These are phyloP conservation scores for Trididemnum nubilum DNA, from an alignment of 23 tunicate genomes.

Conservation along the genomic window DNA sequence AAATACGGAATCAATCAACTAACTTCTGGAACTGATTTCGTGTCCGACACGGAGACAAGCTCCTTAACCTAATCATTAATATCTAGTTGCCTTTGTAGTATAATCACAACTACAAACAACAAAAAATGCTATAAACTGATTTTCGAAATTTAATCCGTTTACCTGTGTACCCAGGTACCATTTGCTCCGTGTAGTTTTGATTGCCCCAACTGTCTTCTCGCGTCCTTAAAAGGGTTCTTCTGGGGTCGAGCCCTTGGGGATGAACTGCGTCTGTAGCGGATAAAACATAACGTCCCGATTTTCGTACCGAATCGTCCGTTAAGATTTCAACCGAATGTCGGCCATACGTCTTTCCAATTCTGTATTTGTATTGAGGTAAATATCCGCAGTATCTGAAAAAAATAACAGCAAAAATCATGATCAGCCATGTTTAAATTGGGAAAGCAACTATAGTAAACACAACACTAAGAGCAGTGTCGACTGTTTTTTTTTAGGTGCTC, in stretches of 20 bases:
- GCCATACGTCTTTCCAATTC: constrained; percentile 94
- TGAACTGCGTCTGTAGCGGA: constrained; percentile 38
- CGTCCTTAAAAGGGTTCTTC: constrained; percentile 35
- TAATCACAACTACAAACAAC: too few species aligned
- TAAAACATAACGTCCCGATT: constrained; percentile 65
- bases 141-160: too few species aligned
- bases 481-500: too few species aligned
- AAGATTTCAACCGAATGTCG: constrained; percentile 88
- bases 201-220: constrained; percentile 79
- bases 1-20: too few species aligned
- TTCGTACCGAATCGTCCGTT: constrained; percentile 60
- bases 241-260: constrained; percentile 27
- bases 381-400: constrained; percentile 81
- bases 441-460: too few species aligned
- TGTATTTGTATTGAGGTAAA: constrained; percentile 81
- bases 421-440: neutral
- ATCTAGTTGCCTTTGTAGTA: too few species aligned
- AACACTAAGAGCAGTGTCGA: too few species aligned
- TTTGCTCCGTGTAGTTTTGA: constrained; percentile 68
- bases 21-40: too few species aligned
- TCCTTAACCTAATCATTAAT: too few species aligned
- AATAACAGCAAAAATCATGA: neutral
- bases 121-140: too few species aligned
- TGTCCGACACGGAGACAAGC: too few species aligned
- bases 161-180: constrained; percentile 96